Evolutionary conservation across 2,888 invertebrate species (phyloP).

Genomic region (Stomorhina lunata): DNA sequence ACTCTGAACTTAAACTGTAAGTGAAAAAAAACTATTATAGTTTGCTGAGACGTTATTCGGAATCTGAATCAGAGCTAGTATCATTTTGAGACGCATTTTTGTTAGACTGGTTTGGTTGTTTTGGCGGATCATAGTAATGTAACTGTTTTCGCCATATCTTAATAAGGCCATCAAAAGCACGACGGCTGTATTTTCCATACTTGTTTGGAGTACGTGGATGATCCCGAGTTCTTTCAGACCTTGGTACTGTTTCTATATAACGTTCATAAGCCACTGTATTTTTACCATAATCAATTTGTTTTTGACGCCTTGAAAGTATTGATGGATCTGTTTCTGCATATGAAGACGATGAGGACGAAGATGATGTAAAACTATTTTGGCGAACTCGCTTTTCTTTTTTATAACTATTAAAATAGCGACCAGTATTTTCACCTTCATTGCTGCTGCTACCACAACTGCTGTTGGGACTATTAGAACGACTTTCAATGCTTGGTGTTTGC

Average conservation of each 20-base stretch:
- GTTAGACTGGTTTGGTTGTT: slow-evolving; percentile 59
- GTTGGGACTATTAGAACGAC: slow-evolving; percentile 76
- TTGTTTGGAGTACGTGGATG: slow-evolving; percentile 96
- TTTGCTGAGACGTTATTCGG: slow-evolving; percentile 28
- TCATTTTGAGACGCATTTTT: slow-evolving; percentile 24
- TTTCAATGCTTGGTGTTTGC: slow-evolving; percentile 74
- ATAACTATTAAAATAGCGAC: slow-evolving; percentile 55
- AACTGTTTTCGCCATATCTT: slow-evolving; percentile 92
- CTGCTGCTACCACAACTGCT: slow-evolving; percentile 68
- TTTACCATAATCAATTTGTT: slow-evolving; percentile 97
- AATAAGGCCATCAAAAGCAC: slow-evolving; percentile 95
- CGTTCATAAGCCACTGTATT: slow-evolving; percentile 93
- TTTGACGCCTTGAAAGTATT: slow-evolving; percentile 89
- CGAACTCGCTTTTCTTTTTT: slow-evolving; percentile 75
- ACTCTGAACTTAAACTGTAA: not conserved
- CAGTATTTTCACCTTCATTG: slow-evolving; percentile 29
- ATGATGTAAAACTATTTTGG: slow-evolving; percentile 75
- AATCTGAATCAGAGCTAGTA: slow-evolving; percentile 57
- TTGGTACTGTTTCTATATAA: slow-evolving; percentile 85
- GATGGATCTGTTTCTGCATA: slow-evolving; percentile 85
- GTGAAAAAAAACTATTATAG: not conserved
- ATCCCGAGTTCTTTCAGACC: slow-evolving; percentile 84
- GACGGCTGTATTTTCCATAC: slow-evolving; percentile 90
- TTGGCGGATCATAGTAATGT: slow-evolving; percentile 87
- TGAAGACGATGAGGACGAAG: slow-evolving; percentile 73